Conservation (phyloP, 2,113 vertebrate species). For the Conger conger region DNA sequence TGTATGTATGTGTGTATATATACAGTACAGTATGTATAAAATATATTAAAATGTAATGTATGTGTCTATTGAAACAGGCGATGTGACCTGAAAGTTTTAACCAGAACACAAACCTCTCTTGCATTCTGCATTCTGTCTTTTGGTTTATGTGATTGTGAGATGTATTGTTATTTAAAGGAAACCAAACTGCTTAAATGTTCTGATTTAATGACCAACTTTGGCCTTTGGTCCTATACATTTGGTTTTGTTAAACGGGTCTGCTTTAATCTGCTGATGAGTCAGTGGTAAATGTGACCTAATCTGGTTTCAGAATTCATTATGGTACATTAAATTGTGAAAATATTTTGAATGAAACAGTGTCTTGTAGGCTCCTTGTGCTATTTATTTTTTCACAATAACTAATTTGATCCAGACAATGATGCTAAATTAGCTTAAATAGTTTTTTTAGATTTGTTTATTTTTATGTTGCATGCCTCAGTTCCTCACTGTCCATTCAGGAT, state of each 20-base stretch:
- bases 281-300: conserved; percentile 27
- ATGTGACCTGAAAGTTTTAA: conserved; percentile 39
- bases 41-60: not conserved
- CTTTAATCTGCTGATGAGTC: conserved; percentile 24
- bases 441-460: not conserved
- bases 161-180: conserved; percentile 33
- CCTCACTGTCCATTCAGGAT: not conserved
- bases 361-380: conserved; percentile 33
- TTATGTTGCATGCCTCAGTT: not conserved
- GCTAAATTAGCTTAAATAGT: not conserved
- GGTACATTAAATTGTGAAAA: conserved; percentile 31
- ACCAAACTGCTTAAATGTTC: conserved; percentile 34
- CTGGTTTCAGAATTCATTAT: conserved; percentile 18
- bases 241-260: conserved; percentile 6
- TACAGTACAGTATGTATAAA: not conserved
- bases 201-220: conserved; percentile 49
- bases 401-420: not conserved
- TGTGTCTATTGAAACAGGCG: conserved; percentile 3
- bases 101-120: conserved; percentile 46
- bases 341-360: conserved; percentile 36
- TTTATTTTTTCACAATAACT: not conserved
- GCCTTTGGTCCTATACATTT: conserved; percentile 26
- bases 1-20: conserved; percentile 36
- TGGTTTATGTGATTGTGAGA: conserved; percentile 38
- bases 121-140: conserved; percentile 31